These are phyloP conservation scores for Malurus elegans DNA, from an alignment of 2,113 vertebrate species.

Conservation along the genomic window DNA sequence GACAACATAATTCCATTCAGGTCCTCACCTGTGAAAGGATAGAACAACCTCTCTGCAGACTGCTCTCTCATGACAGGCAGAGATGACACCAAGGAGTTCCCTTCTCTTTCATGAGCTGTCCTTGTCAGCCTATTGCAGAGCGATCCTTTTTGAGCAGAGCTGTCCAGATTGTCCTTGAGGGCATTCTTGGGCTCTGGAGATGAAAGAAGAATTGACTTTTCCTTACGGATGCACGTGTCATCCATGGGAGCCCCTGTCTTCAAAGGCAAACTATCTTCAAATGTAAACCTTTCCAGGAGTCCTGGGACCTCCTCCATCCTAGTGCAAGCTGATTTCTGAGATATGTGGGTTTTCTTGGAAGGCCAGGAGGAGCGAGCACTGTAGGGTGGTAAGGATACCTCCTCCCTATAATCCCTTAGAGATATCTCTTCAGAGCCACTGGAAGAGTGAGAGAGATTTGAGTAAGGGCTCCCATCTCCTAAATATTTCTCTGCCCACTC, in stretches of 20 bases:
- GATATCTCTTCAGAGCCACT: background rate
- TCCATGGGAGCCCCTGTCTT: slow-evolving; percentile 33
- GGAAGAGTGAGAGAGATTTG: background rate
- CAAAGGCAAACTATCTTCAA: slow-evolving; percentile 71
- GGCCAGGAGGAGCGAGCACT: background rate
- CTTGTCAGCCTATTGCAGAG: slow-evolving; percentile 36
- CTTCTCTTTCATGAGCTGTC: background rate
- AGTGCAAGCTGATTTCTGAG: background rate
- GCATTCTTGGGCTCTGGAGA: slow-evolving; percentile 46
- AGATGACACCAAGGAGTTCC: background rate
- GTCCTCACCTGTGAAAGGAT: background rate
- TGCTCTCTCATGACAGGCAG: background rate
- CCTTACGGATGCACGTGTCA: background rate
- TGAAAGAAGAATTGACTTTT: slow-evolving; percentile 26
- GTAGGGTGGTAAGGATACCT: background rate
- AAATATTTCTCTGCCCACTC: background rate
- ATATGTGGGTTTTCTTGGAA: background rate
- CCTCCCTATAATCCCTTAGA: background rate
- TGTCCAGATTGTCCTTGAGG: background rate
- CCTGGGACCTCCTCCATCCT: slow-evolving; percentile 72
- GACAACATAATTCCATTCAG: background rate
- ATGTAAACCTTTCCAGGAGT: slow-evolving; percentile 74
- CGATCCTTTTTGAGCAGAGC: background rate
- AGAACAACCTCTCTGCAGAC: background rate
- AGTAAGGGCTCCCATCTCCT: background rate